Evolutionary conservation across 2,113 vertebrate genomes (phyloP).

Genomic region (Cyanoramphus novaezelandiae): DNA sequence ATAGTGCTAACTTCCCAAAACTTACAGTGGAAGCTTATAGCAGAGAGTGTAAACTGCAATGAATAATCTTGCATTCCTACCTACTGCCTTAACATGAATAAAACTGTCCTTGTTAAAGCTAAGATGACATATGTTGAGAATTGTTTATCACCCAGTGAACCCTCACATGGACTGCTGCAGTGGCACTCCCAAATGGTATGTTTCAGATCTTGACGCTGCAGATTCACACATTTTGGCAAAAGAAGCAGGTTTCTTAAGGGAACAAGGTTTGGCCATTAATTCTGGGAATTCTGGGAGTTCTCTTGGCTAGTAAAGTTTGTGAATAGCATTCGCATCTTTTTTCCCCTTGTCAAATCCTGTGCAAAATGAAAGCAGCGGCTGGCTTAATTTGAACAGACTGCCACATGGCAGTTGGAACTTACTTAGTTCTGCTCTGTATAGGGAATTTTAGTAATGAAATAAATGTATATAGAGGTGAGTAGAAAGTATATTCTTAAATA

Average conservation of each 20-base stretch:
- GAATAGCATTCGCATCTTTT: not conserved
- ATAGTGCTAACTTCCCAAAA: not conserved
- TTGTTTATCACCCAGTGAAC: not conserved
- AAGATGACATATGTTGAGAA: not conserved
- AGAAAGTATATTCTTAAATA: not conserved
- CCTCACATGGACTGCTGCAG: not conserved
- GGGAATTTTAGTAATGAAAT: not conserved
- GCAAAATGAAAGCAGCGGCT: not conserved
- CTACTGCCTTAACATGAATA: not conserved
- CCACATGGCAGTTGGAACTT: slow-evolving; percentile 19
- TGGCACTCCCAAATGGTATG: not conserved
- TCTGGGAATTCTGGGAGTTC: not conserved
- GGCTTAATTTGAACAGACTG: not conserved
- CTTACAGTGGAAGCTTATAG: not conserved
- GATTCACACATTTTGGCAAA: not conserved
- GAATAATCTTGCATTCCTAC: not conserved
- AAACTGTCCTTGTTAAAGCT: not conserved
- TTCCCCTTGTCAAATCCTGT: not conserved
- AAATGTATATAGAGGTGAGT: not conserved
- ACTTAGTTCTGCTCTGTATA: not conserved
- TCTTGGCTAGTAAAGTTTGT: not conserved
- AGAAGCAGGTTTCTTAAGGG: not conserved
- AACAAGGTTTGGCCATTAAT: not conserved
- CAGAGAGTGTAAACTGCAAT: not conserved
- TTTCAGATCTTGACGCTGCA: not conserved